phyloP scores from a whole-genome alignment of 2,113 vertebrate genomes.

The Balaenoptera acutorostrata region DNA sequence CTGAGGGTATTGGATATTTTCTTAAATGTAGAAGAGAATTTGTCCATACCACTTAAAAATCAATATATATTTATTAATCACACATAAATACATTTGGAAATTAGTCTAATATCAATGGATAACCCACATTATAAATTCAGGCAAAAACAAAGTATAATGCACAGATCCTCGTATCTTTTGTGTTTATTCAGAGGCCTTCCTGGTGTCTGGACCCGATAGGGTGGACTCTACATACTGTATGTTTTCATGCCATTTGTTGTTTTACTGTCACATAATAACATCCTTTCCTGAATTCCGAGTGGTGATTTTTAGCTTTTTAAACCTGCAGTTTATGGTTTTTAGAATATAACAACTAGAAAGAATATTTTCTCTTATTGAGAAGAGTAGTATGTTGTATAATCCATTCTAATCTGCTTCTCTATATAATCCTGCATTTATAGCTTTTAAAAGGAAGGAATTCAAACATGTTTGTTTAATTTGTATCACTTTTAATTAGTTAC shows the following conservation, averaged over 20 bases:
- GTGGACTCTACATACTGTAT: not conserved
- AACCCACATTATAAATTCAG: not conserved
- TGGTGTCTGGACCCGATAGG: not conserved
- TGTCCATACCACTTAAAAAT: not conserved
- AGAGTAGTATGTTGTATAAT: not conserved
- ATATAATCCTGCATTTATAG: not conserved
- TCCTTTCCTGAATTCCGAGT: not conserved
- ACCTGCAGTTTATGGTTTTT: not conserved
- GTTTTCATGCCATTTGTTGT: not conserved
- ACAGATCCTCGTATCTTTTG: not conserved
- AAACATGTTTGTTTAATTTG: not conserved
- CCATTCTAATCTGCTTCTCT: constrained; percentile 22
- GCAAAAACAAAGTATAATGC: not conserved
- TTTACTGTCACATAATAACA: not conserved
- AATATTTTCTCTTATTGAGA: not conserved
- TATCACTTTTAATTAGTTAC: not conserved
- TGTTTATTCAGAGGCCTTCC: not conserved
- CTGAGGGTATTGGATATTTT: not conserved
- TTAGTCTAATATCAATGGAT: not conserved
- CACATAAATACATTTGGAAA: not conserved
- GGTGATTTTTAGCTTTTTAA: constrained; percentile 1
- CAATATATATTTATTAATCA: not conserved
- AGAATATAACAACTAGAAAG: not conserved
- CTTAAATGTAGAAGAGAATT: constrained; percentile 3
- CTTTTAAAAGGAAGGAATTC: constrained; percentile 26